These are phyloP conservation scores for Chironomus tentans DNA, from an alignment of 2,888 invertebrate genomes.

Conservation along the genomic window DNA sequence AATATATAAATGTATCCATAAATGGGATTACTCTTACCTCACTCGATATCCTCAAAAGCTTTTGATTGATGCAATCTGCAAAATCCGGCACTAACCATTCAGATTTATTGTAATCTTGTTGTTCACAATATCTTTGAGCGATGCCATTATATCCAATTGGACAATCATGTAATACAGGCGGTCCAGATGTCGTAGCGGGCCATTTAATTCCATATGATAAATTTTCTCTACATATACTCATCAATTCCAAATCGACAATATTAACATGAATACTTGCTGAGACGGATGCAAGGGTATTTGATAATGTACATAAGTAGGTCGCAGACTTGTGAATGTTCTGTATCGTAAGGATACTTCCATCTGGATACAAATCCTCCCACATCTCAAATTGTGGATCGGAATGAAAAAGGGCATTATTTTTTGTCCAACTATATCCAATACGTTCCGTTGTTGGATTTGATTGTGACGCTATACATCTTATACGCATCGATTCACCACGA, in stretches of 20 bases:
- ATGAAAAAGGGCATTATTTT: slow-evolving; percentile 63
- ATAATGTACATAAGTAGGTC: slow-evolving; percentile 65
- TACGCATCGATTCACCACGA: slow-evolving; percentile 42
- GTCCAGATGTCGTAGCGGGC: slow-evolving; percentile 65
- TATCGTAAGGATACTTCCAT: slow-evolving; percentile 72
- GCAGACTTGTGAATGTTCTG: slow-evolving; percentile 69
- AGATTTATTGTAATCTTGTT: slow-evolving; percentile 53
- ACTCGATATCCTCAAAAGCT: slow-evolving; percentile 52
- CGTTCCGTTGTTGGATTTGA: slow-evolving; percentile 47
- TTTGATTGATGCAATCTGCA: slow-evolving; percentile 59
- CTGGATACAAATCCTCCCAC: slow-evolving; percentile 77
- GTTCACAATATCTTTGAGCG: slow-evolving; percentile 48
- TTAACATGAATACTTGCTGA: slow-evolving; percentile 57
- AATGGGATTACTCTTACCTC: slow-evolving; percentile 44
- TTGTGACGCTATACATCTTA: slow-evolving; percentile 52
- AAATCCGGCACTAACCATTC: slow-evolving; percentile 71
- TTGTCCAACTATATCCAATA: slow-evolving; percentile 76
- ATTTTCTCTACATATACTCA: slow-evolving; percentile 49
- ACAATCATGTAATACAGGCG: slow-evolving; percentile 55
- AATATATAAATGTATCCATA: not conserved
- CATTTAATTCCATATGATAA: slow-evolving; percentile 51
- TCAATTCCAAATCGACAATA: slow-evolving; percentile 51
- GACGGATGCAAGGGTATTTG: slow-evolving; percentile 46
- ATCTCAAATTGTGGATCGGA: slow-evolving; percentile 65
- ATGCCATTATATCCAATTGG: slow-evolving; percentile 48